Evolutionary conservation across 2,888 invertebrate species (phyloP).

Genomic region (Geotrupes spiniger): DNA sequence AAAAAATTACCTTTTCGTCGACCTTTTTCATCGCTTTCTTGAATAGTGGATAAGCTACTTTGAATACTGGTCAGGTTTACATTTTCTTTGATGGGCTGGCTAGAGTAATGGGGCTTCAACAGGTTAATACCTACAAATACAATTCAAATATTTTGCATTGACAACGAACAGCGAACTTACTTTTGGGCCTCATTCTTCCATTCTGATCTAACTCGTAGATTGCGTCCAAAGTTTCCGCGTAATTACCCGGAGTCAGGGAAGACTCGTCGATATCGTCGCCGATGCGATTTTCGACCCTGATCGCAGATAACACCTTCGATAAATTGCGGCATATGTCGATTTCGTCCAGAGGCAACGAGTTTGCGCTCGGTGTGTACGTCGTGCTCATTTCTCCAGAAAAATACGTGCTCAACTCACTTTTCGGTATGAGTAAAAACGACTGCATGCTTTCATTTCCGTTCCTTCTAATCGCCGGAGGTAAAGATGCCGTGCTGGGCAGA

Average conservation of each 20-base stretch:
- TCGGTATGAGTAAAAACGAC: conserved; percentile 19
- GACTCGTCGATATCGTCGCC: conserved; percentile 8
- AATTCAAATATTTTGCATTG: neutral
- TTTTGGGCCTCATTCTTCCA: conserved; percentile 17
- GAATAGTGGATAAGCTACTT: conserved; percentile 11
- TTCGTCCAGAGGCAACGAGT: conserved; percentile 14
- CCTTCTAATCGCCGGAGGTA: neutral
- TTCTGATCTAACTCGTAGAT: conserved; percentile 20
- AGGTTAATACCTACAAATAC: neutral
- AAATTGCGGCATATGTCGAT: too few relatives aligned
- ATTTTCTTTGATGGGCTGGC: too few relatives aligned
- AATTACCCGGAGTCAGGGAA: conserved; percentile 16
- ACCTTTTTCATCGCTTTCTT: conserved; percentile 11
- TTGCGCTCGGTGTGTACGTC: conserved; percentile 15
- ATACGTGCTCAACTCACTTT: conserved; percentile 10
- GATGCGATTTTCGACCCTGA: neutral
- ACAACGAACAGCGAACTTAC: conserved; percentile 5
- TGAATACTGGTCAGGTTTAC: conserved; percentile 4
- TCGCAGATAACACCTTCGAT: neutral
- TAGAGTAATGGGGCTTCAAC: too few relatives aligned
- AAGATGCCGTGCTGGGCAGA: neutral
- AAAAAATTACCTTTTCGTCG: conserved; percentile 1
- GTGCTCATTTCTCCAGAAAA: conserved; percentile 15
- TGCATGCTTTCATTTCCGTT: conserved; percentile 3
- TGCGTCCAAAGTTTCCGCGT: conserved; percentile 16